Evolutionary conservation across 2,888 invertebrate genomes (phyloP).

Genomic region (Sepioteuthis lessoniana): DNA sequence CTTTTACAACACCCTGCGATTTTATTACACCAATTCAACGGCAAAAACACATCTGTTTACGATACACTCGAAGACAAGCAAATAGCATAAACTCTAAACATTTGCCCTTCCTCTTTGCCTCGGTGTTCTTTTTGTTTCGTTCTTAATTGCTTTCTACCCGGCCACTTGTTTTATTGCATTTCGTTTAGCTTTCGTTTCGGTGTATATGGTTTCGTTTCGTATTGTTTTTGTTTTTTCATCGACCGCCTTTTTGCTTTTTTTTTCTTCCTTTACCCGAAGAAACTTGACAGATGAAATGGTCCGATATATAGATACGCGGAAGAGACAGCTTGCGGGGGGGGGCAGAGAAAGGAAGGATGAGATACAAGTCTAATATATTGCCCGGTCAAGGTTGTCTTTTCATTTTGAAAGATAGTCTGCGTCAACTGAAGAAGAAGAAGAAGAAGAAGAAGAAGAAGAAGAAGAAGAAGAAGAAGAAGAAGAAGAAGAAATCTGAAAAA

Average conservation of each 20-base stretch:
- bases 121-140: neutral
- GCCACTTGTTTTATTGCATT: neutral
- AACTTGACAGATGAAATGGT: neutral
- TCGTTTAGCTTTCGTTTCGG: constrained; percentile 4
- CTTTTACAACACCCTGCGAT: neutral
- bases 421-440: neutral
- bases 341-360: neutral
- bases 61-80: neutral
- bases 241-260: neutral
- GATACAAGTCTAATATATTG: neutral
- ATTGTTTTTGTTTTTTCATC: neutral
- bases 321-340: neutral
- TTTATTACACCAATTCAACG: neutral
- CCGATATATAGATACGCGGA: neutral
- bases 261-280: neutral
- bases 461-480: too few species aligned
- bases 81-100: neutral
- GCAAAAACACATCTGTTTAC: neutral
- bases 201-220: neutral
- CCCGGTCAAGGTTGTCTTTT: neutral
- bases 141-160: neutral
- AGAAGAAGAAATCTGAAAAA: too few species aligned
- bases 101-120: too few species aligned
- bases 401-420: neutral
- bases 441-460: neutral